Evolutionary conservation across 2,888 invertebrate genomes (phyloP).

Genomic region (Drosophila fulvimacula): DNA sequence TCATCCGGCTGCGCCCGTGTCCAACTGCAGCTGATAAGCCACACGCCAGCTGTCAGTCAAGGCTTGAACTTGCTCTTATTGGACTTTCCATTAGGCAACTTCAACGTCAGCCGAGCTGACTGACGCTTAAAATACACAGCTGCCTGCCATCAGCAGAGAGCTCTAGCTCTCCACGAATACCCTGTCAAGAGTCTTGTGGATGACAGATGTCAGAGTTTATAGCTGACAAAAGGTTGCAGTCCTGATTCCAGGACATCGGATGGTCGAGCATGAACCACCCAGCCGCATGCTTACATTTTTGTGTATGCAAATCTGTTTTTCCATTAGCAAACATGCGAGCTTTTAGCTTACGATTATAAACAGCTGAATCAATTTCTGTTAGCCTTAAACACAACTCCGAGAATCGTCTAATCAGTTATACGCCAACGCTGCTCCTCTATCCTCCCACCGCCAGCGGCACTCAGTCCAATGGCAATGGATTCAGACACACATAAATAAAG

Average conservation of each 20-base stretch:
- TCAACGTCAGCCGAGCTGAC: background rate
- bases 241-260: background rate
- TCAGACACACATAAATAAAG: background rate
- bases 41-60: slow-evolving; percentile 1
- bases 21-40: background rate
- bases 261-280: background rate
- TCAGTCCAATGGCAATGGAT: background rate
- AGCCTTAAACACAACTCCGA: background rate
- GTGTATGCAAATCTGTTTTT: slow-evolving; percentile 13
- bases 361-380: slow-evolving; percentile 8
- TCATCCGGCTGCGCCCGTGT: background rate
- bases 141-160: no score
- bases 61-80: background rate
- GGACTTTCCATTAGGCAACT: slow-evolving; percentile 8
- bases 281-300: background rate
- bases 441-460: no score
- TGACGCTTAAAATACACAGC: background rate
- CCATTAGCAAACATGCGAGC: slow-evolving; percentile 37
- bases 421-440: background rate
- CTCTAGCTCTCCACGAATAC: background rate
- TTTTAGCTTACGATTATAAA: background rate
- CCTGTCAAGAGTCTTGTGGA: background rate
- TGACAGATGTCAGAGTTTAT: background rate
- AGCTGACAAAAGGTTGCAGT: background rate
- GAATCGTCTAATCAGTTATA: background rate